Conservation (phyloP, 2,113 vertebrate species). For the Lanius collurio region DNA sequence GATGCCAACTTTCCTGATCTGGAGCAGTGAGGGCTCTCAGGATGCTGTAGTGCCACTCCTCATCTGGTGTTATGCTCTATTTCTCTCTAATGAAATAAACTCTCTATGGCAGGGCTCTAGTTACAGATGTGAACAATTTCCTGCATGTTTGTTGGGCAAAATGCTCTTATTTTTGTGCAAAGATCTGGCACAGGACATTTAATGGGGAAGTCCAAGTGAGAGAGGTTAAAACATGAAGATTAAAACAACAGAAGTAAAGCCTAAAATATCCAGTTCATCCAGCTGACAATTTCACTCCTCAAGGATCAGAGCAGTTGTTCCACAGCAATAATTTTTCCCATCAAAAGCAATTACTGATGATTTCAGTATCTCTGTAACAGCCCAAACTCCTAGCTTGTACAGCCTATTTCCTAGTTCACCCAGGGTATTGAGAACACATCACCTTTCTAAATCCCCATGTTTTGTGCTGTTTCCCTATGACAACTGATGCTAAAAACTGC, state of each 20-base stretch:
- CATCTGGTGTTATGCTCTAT: not conserved
- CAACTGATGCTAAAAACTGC: not conserved
- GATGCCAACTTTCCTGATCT: not conserved
- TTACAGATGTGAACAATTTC: not conserved
- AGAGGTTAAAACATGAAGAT: not conserved
- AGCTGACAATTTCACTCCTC: not conserved
- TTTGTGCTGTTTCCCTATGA: not conserved
- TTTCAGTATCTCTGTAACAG: not conserved
- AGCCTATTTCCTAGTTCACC: not conserved
- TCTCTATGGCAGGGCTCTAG: not conserved
- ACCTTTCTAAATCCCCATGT: constrained; percentile 3
- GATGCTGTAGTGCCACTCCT: not conserved
- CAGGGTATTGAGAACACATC: not conserved
- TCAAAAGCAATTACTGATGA: not conserved
- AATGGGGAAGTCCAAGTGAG: not conserved
- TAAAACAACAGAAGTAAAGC: not conserved
- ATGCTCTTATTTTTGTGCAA: not conserved
- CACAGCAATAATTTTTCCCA: not conserved
- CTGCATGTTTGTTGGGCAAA: not conserved
- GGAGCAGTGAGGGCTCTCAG: not conserved
- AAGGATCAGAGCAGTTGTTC: not conserved
- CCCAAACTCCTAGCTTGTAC: not conserved
- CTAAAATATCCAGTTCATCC: constrained; percentile 21
- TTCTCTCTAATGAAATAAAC: not conserved
- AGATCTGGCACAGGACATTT: not conserved